Conservation (phyloP, 2,797 vertebrate species). For the Sphenodon punctatus region DNA sequence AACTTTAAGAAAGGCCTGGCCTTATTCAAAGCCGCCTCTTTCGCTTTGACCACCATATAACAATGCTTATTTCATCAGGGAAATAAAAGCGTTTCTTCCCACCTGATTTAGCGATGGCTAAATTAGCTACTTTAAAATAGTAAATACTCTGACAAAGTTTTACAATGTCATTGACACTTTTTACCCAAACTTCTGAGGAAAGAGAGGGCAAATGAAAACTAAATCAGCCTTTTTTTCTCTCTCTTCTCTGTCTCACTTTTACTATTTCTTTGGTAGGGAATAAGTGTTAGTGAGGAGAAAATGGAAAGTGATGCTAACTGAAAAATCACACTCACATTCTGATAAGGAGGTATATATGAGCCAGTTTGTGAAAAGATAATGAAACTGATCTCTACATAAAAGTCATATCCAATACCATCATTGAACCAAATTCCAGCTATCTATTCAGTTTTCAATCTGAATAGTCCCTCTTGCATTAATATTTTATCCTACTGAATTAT, state of each 20-base stretch:
- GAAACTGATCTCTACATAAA: neutral
- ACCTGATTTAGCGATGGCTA: neutral
- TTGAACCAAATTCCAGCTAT: neutral
- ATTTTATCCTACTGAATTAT: neutral
- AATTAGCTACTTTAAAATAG: neutral
- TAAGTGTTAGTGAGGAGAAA: neutral
- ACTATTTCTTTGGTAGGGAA: neutral
- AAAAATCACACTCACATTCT: slow-evolving; percentile 1
- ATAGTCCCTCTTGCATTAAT: neutral
- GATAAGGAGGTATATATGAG: neutral
- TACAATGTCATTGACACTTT: neutral
- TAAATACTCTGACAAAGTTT: neutral
- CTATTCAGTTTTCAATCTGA: neutral
- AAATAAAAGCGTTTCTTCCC: neutral
- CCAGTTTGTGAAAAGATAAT: neutral
- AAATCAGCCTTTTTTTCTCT: neutral
- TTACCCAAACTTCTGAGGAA: neutral
- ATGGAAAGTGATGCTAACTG: neutral
- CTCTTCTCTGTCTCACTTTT: neutral
- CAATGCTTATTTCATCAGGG: slow-evolving; percentile 4
- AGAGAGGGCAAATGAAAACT: neutral
- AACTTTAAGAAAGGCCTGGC: slow-evolving; percentile 40
- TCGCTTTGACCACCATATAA: slow-evolving; percentile 16
- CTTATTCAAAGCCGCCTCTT: slow-evolving; percentile 25
- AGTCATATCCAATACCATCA: neutral